Evolutionary conservation across 2,113 vertebrate genomes (phyloP), one percentile per base, ranked within the genome.

Genomic region (Scartelaos histophorus): DNA sequence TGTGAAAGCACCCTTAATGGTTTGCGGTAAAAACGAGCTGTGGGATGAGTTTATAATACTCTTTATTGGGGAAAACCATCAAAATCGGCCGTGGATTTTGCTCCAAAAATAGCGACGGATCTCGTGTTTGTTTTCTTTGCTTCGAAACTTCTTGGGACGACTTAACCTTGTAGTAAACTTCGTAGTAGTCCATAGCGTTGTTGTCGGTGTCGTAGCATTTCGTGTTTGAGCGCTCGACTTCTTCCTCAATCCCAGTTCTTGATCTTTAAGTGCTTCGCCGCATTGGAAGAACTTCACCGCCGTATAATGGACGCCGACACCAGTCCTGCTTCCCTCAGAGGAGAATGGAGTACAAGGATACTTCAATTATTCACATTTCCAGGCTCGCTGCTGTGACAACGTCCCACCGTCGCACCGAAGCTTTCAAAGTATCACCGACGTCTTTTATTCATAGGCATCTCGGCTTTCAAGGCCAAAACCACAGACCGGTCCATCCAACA

Each of bases 301-400:
- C 67, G 73, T 81, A 79, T 87, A 87, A 88, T 88, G 80, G 82
- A 71, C 81, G 79, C 57, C 3, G 29, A 79, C 29, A 84, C 76
- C 68, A 71, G 21, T 56, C 75, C 84, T 68, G 38, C 70, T 34
- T 73, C 82, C 35, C 66, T 78, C 77, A 82, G 72, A 60, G 79
- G 35, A 61, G 49, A 71, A 58, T 70, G 69, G 81, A 74, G 84
- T 84, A 90, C 88, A 88, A 90, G 91, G 80, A 82, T 15, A 69
- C 76, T 74, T 92, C 87, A 90, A 93, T 93, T 92, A 92, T 92
- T 92, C 88, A 94, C 93, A 78, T 85, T 82, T 85, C 88, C 73
- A 85, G 80, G 79, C 81, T 67, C 82, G 87, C 89, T 89, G 89
- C 93, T 90, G 90, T 87, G 89, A 86, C 89, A 88, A 82, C 81